Evolutionary conservation across 2,888 invertebrate genomes (phyloP).

Genomic region (Lepeophtheirus nordmannii): DNA sequence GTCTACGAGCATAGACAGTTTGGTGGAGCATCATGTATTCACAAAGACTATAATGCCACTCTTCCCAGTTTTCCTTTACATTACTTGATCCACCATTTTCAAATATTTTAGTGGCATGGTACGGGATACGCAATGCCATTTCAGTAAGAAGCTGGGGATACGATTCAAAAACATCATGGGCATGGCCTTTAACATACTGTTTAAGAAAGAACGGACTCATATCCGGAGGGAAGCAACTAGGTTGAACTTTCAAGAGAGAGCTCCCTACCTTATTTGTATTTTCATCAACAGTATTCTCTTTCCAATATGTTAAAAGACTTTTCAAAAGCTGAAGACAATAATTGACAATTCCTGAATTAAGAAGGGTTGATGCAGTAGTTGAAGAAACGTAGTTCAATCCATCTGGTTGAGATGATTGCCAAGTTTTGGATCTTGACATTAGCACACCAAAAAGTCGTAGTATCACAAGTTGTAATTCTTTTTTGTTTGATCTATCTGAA

Average conservation of each 20-base stretch:
- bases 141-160: constrained; percentile 88
- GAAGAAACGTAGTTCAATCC: constrained; percentile 47
- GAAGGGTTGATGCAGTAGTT: constrained; percentile 51
- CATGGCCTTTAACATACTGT: constrained; percentile 79
- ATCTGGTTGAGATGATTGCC: constrained; percentile 32
- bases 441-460: constrained; percentile 69
- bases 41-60: constrained; percentile 64
- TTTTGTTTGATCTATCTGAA: constrained; percentile 49
- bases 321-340: constrained; percentile 56
- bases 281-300: constrained; percentile 33
- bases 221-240: constrained; percentile 63
- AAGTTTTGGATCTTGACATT: constrained; percentile 53
- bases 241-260: constrained; percentile 62
- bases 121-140: constrained; percentile 79
- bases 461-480: constrained; percentile 73
- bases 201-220: constrained; percentile 88
- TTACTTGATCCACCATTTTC: constrained; percentile 26
- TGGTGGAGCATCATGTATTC: constrained; percentile 90
- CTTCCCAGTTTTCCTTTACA: constrained; percentile 33
- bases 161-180: constrained; percentile 78
- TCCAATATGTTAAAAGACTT: constrained; percentile 60
- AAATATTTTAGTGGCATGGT: constrained; percentile 60
- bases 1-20: constrained; percentile 68
- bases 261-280: constrained; percentile 39
- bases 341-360: constrained; percentile 52